Percentiles rank a stretch among this genome's conserved stretches.
These are phyloP conservation scores for Carassius carassius DNA, from an alignment of 2,113 vertebrate species.

Conservation along the genomic window DNA sequence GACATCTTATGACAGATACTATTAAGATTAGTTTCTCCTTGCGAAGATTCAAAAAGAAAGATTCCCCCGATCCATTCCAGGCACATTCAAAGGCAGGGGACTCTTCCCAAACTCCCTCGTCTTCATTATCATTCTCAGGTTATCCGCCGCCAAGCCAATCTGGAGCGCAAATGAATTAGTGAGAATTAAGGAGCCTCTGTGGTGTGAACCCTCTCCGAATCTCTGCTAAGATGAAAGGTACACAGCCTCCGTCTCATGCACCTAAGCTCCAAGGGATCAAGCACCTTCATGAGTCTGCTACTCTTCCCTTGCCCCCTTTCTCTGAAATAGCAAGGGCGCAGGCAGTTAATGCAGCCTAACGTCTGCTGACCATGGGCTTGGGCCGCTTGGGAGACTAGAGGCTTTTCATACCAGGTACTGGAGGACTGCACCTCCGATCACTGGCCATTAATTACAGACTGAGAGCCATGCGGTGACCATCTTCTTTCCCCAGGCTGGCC, in stretches of 20 bases:
- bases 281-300: slow-evolving; percentile 74
- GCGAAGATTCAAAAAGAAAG: slow-evolving; percentile 89
- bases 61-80: slow-evolving; percentile 91
- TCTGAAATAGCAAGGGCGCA: slow-evolving; percentile 76
- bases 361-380: slow-evolving; percentile 87
- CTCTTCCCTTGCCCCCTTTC: slow-evolving; percentile 31
- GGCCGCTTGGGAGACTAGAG: slow-evolving; percentile 85
- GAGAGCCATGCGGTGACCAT: slow-evolving; percentile 75
- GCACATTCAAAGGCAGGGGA: slow-evolving; percentile 97
- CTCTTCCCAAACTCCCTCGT: slow-evolving; percentile 80
- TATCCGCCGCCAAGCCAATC: slow-evolving; percentile 95
- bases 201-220: slow-evolving; percentile 97
- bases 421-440: slow-evolving; percentile 81
- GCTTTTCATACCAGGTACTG: slow-evolving; percentile 76
- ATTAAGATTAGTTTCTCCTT: slow-evolving; percentile 89
- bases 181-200: slow-evolving; percentile 98
- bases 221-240: slow-evolving; percentile 97
- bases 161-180: slow-evolving; percentile 99
- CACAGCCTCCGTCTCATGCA: slow-evolving; percentile 82
- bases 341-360: slow-evolving; percentile 92
- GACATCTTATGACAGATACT: slow-evolving; percentile 86
- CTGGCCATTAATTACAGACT: slow-evolving; percentile 90
- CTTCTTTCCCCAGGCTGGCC: slow-evolving; percentile 66
- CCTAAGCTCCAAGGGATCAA: slow-evolving; percentile 80
- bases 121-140: slow-evolving; percentile 99